These are phyloP conservation scores for Argyresthia albistria DNA, from an alignment of 2,888 invertebrate genomes.

Conservation along the genomic window DNA sequence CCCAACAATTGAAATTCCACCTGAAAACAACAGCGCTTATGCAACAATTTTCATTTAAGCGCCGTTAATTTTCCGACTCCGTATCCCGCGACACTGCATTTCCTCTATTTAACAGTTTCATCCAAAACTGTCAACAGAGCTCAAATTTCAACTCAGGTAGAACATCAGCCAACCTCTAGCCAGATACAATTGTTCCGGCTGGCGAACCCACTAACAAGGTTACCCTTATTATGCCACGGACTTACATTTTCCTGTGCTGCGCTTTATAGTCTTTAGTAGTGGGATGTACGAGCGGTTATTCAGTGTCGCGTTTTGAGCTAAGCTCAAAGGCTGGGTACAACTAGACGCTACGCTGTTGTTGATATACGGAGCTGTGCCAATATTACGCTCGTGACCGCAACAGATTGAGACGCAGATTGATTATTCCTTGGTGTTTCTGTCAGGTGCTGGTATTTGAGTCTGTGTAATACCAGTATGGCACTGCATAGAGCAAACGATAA, in stretches of 20 bases:
- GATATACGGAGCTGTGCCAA: slow-evolving; percentile 4
- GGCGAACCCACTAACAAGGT: slow-evolving; percentile 63
- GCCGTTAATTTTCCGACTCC: neutral
- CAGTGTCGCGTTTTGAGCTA: neutral
- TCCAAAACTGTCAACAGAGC: neutral
- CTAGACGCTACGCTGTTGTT: neutral
- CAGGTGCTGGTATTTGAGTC: too few species aligned
- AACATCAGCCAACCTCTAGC: neutral
- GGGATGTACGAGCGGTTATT: neutral
- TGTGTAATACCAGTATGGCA: too few species aligned
- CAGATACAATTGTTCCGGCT: slow-evolving; percentile 70
- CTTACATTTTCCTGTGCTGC: neutral
- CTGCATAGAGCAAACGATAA: too few species aligned
- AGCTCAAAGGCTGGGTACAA: neutral
- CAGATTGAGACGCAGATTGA: slow-evolving; percentile 5
- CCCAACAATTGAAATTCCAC: neutral
- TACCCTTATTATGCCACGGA: slow-evolving; percentile 46
- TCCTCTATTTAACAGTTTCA: slow-evolving; percentile 1
- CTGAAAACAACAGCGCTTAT: neutral
- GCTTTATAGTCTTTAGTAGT: neutral
- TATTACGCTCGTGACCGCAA: slow-evolving; percentile 6
- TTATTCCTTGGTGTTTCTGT: neutral
- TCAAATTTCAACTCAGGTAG: neutral
- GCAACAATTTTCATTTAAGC: neutral
- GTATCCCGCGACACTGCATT: neutral